A percentile compares a stretch with the other conserved stretches of the same genome.
phyloP scores from a whole-genome alignment of 2,888 invertebrate species.

The Parnassius apollo region DNA sequence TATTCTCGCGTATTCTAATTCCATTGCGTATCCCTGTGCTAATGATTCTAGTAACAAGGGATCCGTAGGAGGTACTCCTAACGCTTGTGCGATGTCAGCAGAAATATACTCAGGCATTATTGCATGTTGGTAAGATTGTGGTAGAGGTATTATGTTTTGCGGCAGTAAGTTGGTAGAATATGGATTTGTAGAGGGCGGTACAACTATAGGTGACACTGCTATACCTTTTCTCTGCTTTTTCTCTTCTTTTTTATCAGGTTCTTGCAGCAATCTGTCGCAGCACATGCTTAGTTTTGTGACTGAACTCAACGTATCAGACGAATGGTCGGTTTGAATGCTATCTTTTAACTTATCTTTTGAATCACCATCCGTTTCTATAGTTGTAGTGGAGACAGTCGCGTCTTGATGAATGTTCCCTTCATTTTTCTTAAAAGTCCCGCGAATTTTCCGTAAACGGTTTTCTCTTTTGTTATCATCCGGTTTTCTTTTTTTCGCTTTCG shows the following conservation, averaged over 20 bases:
- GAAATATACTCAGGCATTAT: conserved; percentile 66
- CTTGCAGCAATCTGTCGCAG: conserved; percentile 63
- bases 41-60: conserved; percentile 73
- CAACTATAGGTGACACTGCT: conserved; percentile 24
- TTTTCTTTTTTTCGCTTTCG: conserved; percentile 48
- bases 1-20: conserved; percentile 85
- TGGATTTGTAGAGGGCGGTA: conserved; percentile 30
- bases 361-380: conserved; percentile 53
- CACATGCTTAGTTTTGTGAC: conserved; percentile 63
- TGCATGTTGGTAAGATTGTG: conserved; percentile 41
- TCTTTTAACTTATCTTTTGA: conserved; percentile 29
- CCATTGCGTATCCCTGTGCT: conserved; percentile 82
- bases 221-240: conserved; percentile 29
- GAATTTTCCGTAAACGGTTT: conserved; percentile 69
- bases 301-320: conserved; percentile 41
- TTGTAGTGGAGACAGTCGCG: conserved; percentile 81
- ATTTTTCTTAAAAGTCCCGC: conserved; percentile 63
- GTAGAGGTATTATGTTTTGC: conserved; percentile 18
- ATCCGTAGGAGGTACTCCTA: conserved; percentile 72
- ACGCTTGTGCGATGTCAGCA: conserved; percentile 68
- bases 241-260: conserved; percentile 40
- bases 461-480: conserved; percentile 57
- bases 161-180: conserved; percentile 30
- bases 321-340: background rate
- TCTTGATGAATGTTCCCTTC: conserved; percentile 72